phyloP scores from a whole-genome alignment of 1,140 invertebrate genomes.

The Drosophila yakuba region DNA sequence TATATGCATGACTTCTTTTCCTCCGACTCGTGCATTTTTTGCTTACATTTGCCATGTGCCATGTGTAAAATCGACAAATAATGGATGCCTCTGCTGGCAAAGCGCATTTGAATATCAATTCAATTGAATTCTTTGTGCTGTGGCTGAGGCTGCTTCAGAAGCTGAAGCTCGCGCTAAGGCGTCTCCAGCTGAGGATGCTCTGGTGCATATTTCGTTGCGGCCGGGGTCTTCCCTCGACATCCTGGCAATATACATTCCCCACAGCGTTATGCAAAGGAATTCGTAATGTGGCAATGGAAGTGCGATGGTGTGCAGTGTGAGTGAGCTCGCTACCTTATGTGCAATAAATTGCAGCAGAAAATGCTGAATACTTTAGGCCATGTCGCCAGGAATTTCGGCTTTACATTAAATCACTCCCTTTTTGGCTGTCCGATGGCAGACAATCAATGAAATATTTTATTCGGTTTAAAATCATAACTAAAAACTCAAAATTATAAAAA shows the following conservation, averaged over 20 bases:
- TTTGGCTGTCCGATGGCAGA: not conserved
- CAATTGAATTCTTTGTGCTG: conserved; percentile 81
- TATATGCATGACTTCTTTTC: conserved; percentile 20
- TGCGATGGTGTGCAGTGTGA: not conserved
- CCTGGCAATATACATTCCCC: conserved; percentile 75
- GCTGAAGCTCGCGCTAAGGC: conserved; percentile 42
- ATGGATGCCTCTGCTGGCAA: conserved; percentile 64
- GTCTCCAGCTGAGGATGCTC: conserved; percentile 44
- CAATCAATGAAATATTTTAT: conserved; percentile 47
- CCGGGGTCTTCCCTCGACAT: conserved; percentile 45
- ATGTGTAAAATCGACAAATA: conserved; percentile 77
- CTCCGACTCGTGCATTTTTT: conserved; percentile 21
- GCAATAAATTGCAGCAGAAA: conserved; percentile 56
- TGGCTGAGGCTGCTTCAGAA: conserved; percentile 42
- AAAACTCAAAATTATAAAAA: not conserved
- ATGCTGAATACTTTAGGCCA: conserved; percentile 57
- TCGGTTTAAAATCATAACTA: not conserved
- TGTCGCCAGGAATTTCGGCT: conserved; percentile 23
- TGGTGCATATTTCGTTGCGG: conserved; percentile 66
- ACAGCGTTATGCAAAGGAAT: conserved; percentile 74
- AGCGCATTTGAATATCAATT: conserved; percentile 84
- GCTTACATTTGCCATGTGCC: conserved; percentile 40
- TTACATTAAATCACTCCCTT: conserved; percentile 15
- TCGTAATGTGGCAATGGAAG: conserved; percentile 58
- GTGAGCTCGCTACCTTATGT: conserved; percentile 7